These are phyloP conservation scores for Sylvia atricapilla DNA, from an alignment of 2,113 vertebrate genomes.

Conservation along the genomic window DNA sequence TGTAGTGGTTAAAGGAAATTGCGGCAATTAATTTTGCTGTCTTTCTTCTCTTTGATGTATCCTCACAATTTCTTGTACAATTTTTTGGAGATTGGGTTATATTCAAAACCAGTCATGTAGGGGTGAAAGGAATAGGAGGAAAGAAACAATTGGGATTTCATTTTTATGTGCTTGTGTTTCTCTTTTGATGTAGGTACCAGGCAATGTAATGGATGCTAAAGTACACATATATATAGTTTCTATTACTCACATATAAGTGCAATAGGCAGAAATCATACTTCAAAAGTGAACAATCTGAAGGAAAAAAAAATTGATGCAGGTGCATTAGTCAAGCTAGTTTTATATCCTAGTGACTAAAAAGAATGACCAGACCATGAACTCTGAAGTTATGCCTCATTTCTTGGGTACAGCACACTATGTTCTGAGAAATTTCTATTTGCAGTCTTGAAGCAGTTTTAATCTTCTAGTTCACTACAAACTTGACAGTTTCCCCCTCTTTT, in stretches of 20 bases:
- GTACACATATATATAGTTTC: not conserved
- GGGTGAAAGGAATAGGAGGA: not conserved
- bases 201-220: not conserved
- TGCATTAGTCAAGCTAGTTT: conserved; percentile 66
- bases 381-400: conserved; percentile 54
- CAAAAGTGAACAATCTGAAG: conserved; percentile 24
- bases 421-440: conserved; percentile 68
- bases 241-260: not conserved
- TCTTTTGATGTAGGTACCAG: not conserved
- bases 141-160: not conserved
- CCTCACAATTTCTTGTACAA: conserved; percentile 36
- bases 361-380: conserved; percentile 72
- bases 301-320: conserved; percentile 67
- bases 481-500: conserved; percentile 14
- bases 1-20: conserved; percentile 68
- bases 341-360: conserved; percentile 67
- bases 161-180: not conserved
- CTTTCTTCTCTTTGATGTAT: conserved; percentile 72
- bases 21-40: conserved; percentile 72
- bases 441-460: conserved; percentile 16
- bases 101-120: conserved; percentile 46
- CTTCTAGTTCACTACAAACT: conserved; percentile 21
- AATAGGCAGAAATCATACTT: not conserved
- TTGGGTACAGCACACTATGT: conserved; percentile 55
- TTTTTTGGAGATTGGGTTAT: conserved; percentile 37